These are phyloP conservation scores for Drosophila falleni DNA, from an alignment of 2,888 invertebrate genomes.

Conservation along the genomic window DNA sequence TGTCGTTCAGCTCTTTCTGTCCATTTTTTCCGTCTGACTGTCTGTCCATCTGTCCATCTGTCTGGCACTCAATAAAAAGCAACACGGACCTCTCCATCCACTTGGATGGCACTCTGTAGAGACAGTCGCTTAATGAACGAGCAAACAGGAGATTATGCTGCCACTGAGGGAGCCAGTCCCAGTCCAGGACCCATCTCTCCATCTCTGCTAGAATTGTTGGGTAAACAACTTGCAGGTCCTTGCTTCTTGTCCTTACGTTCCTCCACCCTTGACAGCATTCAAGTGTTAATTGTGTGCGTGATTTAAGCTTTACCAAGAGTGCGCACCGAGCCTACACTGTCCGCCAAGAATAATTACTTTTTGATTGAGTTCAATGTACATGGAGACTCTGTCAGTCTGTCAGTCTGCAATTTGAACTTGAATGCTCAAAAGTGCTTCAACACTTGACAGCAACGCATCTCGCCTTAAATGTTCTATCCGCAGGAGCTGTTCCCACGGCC, in stretches of 20 bases:
- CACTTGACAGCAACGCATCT: conserved; percentile 31
- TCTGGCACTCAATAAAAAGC: conserved; percentile 49
- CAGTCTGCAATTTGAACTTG: conserved; percentile 41
- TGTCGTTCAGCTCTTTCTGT: conserved; percentile 38
- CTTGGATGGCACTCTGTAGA: conserved; percentile 15
- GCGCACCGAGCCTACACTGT: conserved; percentile 30
- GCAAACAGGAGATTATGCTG: conserved; percentile 73
- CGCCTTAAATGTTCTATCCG: conserved; percentile 59
- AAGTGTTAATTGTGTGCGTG: conserved; percentile 80
- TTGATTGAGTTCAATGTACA: conserved; percentile 78
- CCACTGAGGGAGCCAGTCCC: conserved; percentile 38
- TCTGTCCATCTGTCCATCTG: background rate
- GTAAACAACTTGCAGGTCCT: conserved; percentile 68
- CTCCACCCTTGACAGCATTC: conserved; percentile 38
- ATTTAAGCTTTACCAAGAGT: conserved; percentile 64
- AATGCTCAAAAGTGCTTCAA: conserved; percentile 51
- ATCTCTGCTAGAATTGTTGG: conserved; percentile 44
- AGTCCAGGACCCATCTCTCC: conserved; percentile 17
- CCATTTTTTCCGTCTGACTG: background rate
- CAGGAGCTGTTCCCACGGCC: conserved; percentile 56
- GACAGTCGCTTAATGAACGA: conserved; percentile 70
- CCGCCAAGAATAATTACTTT: conserved; percentile 81
- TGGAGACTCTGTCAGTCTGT: conserved; percentile 36
- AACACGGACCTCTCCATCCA: conserved; percentile 45
- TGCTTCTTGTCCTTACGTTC: conserved; percentile 43